Conservation (phyloP, 2,113 vertebrate species). For the Hypocryptadius cinnamomeus region DNA sequence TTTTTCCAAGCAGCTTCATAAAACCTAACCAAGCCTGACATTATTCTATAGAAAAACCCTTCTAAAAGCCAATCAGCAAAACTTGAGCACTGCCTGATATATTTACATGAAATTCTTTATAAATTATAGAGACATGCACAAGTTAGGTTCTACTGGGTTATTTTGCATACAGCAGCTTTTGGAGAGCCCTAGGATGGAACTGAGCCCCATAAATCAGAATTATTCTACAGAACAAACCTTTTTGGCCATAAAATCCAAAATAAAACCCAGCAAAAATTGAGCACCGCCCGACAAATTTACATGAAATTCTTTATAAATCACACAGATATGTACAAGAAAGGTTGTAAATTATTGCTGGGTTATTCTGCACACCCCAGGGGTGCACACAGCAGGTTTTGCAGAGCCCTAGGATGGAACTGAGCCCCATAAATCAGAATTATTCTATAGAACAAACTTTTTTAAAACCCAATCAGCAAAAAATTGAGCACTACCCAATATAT, state of each 20-base stretch:
- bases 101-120: background rate
- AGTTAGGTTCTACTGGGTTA: background rate
- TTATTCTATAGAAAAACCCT: background rate
- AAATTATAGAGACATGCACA: rapidly evolving
- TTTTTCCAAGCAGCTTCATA: background rate
- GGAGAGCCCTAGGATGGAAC: rapidly evolving
- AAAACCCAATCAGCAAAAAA: background rate
- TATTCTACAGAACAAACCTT: background rate
- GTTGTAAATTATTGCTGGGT: too few species aligned
- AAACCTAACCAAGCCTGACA: background rate
- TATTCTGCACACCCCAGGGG: too few species aligned
- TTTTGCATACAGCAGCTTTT: background rate
- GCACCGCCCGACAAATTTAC: too few species aligned
- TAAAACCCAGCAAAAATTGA: too few species aligned
- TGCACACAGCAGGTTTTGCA: too few species aligned
- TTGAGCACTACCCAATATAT: background rate
- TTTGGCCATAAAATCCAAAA: too few species aligned
- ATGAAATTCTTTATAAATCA: too few species aligned
- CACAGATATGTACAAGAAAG: too few species aligned
- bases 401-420: too few species aligned
- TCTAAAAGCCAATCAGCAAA: background rate
- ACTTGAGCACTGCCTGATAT: background rate
- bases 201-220: background rate
- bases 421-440: too few species aligned
- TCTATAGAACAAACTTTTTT: too few species aligned